Base-by-base conservation (phyloP, 2,113 vertebrate species). In the Oceanites oceanicus region DNA sequence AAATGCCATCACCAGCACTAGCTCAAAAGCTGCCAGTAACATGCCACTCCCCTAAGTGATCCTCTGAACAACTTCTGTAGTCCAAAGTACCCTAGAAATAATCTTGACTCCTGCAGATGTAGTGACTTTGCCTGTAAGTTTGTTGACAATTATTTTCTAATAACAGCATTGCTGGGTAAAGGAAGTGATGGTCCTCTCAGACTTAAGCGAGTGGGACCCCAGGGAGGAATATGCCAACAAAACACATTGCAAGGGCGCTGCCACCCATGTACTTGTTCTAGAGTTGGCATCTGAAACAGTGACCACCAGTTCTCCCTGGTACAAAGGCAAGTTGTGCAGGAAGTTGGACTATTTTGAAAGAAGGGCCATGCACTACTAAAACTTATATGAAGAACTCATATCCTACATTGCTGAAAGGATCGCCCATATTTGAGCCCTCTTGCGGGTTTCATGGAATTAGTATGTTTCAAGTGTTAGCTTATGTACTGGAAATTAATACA, bases 401-500 rank as follows among this genome's bases (percentile, higher is more conserved):
- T 74, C 30, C 25, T 66, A 7, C 29, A 2, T 36, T 72, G 34
- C 59, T 53, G 77, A 71, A 84, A 55, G 26, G 29, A 52, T 77
- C 32, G 68, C 13, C 47, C 3, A 0, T 62, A 56, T 92, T 44
- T 86, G 58, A 74, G 9, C 25, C 27, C 11, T 75, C 40, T 58
- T 86, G 30, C 29, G 27, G 56, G n/a, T 67, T 83, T 59, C 30
- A 21, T 61, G n/a, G 67, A 91, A 53, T 58, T 66, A 47, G 40
- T 62, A 16, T 62, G 65, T 75, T 96, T 83, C 42, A 75, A 44
- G 58, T 79, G 78, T 88, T 95, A 77, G 72, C 97, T 92, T 95
- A 90, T 94, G 91, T 58, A 18, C 70, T 36, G 84, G 73, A 79
- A 87, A 90, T 77, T 89, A 90, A 87, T 92, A 72, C 53, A 50